A percentile compares a stretch with the other conserved stretches of the same genome.
Evolutionary conservation across 2,113 vertebrate species (phyloP).

Genomic region (Eleginops maclovinus): DNA sequence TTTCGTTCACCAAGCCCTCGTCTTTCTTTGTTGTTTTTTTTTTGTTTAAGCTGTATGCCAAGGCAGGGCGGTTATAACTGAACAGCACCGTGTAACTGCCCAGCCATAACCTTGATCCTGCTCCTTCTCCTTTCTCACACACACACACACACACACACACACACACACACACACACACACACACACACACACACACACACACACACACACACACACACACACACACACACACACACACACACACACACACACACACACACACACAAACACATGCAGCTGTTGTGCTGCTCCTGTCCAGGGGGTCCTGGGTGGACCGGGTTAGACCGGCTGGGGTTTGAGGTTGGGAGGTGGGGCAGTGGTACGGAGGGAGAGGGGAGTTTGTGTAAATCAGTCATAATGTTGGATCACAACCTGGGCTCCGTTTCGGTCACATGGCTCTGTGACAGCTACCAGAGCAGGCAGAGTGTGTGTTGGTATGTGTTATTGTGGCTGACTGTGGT

Average conservation of each 20-base stretch:
- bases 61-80: constrained; percentile 44
- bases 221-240: constrained; percentile 15
- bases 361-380: constrained; percentile 14
- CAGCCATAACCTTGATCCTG: constrained; percentile 39
- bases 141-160: no score
- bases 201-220: no score
- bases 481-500: constrained; percentile 59
- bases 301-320: constrained; percentile 46
- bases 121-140: constrained; percentile 11
- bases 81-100: constrained; percentile 39
- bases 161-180: no score
- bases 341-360: constrained; percentile 36
- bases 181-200: no score
- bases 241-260: constrained; percentile 14
- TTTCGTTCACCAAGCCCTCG: not conserved
- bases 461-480: constrained; percentile 51
- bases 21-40: not conserved
- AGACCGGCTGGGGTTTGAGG: constrained; percentile 43
- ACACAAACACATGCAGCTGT: constrained; percentile 44
- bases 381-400: constrained; percentile 57
- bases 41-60: constrained; percentile 26
- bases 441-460: constrained; percentile 65
- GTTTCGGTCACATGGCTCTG: constrained; percentile 60
- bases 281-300: constrained; percentile 51
- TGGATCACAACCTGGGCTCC: constrained; percentile 43